Evolutionary conservation across 1,140 invertebrate species (phyloP).

Genomic region (Zophobas morio): DNA sequence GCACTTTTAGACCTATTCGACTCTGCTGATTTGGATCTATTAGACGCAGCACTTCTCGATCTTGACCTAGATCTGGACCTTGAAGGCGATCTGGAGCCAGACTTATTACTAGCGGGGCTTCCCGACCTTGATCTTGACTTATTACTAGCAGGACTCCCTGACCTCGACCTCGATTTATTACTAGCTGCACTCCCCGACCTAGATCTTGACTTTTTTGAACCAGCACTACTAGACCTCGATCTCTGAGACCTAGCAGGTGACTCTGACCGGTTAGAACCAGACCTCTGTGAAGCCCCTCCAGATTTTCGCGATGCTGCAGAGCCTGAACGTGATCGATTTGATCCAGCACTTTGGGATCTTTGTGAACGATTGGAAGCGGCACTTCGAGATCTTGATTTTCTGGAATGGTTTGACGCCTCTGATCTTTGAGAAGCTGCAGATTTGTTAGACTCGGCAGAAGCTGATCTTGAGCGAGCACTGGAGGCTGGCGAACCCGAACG

Average conservation of each 20-base stretch:
- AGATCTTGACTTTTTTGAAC: constrained; percentile 55
- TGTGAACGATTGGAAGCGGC: constrained; percentile 49
- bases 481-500: constrained; percentile 35
- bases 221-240: constrained; percentile 60
- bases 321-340: constrained; percentile 52
- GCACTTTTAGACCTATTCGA: constrained; percentile 54
- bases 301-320: constrained; percentile 49
- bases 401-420: constrained; percentile 13
- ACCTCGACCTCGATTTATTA: constrained; percentile 62
- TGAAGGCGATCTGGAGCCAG: constrained; percentile 46
- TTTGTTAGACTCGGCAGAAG: constrained; percentile 49
- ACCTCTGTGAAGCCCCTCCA: constrained; percentile 22
- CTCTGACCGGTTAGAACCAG: constrained; percentile 55
- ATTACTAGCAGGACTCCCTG: constrained; percentile 46
- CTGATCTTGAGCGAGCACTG: constrained; percentile 36
- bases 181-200: constrained; percentile 61
- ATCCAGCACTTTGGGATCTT: constrained; percentile 46
- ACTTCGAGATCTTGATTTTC: constrained; percentile 52
- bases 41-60: background rate
- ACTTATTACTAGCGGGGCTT: constrained; percentile 21
- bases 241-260: constrained; percentile 64
- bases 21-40: constrained; percentile 43
- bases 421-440: constrained; percentile 42
- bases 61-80: background rate
- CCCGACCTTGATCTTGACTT: constrained; percentile 15